Evolutionary conservation across 2,797 vertebrate species (phyloP), one percentile per base, ranked within the genome.

Genomic region (Sebastiscus tertius): DNA sequence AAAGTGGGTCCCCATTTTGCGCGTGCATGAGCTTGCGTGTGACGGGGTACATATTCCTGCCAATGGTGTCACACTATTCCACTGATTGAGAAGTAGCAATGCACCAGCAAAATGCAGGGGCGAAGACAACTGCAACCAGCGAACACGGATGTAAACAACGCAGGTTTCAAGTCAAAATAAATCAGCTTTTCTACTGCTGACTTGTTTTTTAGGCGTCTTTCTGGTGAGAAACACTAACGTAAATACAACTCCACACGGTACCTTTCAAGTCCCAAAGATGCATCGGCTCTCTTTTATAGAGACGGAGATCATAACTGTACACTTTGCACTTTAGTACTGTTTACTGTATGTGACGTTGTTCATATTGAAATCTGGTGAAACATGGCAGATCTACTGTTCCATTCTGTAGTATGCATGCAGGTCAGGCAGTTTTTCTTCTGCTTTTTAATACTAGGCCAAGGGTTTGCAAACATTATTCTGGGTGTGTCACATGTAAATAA

Each of bases 301-400:
- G 31, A 74, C 71, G 11, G 52, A 29, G 72, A 55, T 81, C 75
- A 49, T 60, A 42, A 61, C 20, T 72, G 20, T 81, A 26, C 8
- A 58, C 24, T 46, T 29, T 79, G 56, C 80, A 88, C 80, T 82
- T 89, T 70, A 78, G 54, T 58, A n/a, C 58, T 54, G 27, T 81
- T 26, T 33, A 42, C 24, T 42, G 55, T 60, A 13, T 71, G 72
- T 27, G 24, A n/a, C 49, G 61, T 33, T 58, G 60, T 71, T 56
- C 4, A 33, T 76, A 27, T 59, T 76, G 18, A 54, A 29, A 18
- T 69, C 34, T 73, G 46, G 63, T 67, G 29, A 59, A 55, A 76
- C 24, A 18, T 58, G 34, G 18, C 29, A n/a, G 59, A 73, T 55
- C 14, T 67, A 20, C 70, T 49, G 27, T 42, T 77, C 56, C 12